A percentile compares a stretch with the other conserved stretches of the same genome.
These are phyloP conservation scores for Oasisia sp. DNA, from an alignment of 2,888 invertebrate genomes.

Conservation along the genomic window DNA sequence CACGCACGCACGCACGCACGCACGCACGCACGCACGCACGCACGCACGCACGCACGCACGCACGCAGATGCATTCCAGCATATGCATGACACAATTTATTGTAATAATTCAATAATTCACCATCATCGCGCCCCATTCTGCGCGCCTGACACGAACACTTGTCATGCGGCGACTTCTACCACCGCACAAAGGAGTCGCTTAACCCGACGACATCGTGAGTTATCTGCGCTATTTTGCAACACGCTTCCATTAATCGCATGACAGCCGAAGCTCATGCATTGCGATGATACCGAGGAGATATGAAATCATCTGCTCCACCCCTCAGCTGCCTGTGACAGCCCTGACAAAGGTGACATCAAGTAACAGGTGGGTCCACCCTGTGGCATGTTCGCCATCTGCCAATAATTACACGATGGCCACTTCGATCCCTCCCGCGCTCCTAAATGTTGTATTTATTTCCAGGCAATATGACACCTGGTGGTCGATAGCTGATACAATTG, in stretches of 20 bases:
- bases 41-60: too few species aligned
- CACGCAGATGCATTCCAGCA: neutral
- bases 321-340: neutral
- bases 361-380: neutral
- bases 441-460: too few species aligned
- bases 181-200: neutral
- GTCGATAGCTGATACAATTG: neutral
- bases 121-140: neutral
- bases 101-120: neutral
- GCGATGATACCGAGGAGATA: neutral
- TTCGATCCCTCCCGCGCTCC: too few species aligned
- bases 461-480: neutral
- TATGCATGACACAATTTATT: neutral
- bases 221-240: neutral
- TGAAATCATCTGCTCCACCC: neutral
- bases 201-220: neutral
- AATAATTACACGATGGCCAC: too few species aligned
- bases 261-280: neutral
- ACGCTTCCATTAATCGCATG: neutral
- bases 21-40: neutral
- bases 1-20: neutral
- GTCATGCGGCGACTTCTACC: neutral
- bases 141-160: neutral
- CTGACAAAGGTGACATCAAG: neutral
- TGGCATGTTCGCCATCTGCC: slow-evolving; percentile 1